Percentiles rank a stretch among this genome's conserved stretches.
These are phyloP conservation scores for Planococcus citri DNA, from an alignment of 1,140 invertebrate genomes.

Conservation along the genomic window DNA sequence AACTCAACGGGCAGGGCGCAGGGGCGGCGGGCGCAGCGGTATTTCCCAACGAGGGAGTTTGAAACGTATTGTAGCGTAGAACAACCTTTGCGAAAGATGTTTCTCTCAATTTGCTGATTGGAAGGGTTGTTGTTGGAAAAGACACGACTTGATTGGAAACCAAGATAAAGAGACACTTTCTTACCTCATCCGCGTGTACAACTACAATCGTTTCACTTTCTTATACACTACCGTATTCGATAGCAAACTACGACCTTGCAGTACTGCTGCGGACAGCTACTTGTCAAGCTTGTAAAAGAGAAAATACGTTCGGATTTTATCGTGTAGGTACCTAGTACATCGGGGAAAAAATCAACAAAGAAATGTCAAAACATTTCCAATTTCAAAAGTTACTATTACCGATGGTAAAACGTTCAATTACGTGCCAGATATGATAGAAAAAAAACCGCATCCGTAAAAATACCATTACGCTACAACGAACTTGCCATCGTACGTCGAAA, in stretches of 20 bases:
- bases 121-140: constrained; percentile 11
- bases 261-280: constrained; percentile 15
- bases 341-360: neutral
- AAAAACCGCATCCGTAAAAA: neutral
- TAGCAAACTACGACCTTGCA: constrained; percentile 1
- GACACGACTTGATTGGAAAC: constrained; percentile 16
- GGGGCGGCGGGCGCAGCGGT: no score
- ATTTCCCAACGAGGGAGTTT: constrained; percentile 15
- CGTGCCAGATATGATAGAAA: no score
- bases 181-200: neutral
- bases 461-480: neutral
- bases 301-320: neutral
- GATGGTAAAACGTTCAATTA: neutral
- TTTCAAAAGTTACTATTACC: neutral
- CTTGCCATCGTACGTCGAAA: no score
- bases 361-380: no score
- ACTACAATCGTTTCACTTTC: constrained; percentile 14
- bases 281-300: neutral
- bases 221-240: no score
- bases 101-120: constrained; percentile 16
- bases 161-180: constrained; percentile 17
- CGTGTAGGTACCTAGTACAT: no score
- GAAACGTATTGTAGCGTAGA: neutral
- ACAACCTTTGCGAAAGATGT: neutral
- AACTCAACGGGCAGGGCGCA: no score